Conservation (phyloP, 2,113 vertebrate genomes). For the Paramisgurnus dabryanus region DNA sequence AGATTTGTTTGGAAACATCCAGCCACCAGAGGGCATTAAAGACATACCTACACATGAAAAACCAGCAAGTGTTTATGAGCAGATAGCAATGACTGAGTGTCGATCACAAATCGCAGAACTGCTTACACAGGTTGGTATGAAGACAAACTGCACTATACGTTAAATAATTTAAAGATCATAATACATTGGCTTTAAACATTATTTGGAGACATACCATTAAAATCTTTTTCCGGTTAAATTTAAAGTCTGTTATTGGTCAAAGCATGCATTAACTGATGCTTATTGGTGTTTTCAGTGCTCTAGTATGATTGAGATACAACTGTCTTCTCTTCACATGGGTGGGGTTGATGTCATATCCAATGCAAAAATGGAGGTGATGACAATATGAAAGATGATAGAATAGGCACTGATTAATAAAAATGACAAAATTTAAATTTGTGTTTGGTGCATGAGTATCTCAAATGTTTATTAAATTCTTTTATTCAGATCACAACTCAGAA, state of each 20-base stretch:
- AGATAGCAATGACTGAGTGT: slow-evolving; percentile 4
- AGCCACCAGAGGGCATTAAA: slow-evolving; percentile 13
- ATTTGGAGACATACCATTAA: too few species aligned
- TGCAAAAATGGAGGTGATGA: slow-evolving; percentile 65
- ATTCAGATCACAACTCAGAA: slow-evolving; percentile 74
- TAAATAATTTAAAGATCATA: too few species aligned
- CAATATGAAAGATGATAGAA: background rate
- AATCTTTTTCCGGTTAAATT: too few species aligned
- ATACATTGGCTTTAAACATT: too few species aligned
- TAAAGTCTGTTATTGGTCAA: background rate
- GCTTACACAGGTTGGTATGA: slow-evolving; percentile 57
- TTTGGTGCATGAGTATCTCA: slow-evolving; percentile 44
- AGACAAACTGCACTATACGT: background rate
- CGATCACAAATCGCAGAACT: background rate
- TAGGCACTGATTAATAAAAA: too few species aligned
- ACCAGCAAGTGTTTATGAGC: background rate
- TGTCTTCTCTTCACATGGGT: slow-evolving; percentile 64
- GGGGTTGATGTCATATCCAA: slow-evolving; percentile 52
- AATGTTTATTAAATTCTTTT: slow-evolving; percentile 11
- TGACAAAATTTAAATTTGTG: background rate
- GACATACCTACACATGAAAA: slow-evolving; percentile 5
- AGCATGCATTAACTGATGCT: background rate
- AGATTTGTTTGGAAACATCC: background rate
- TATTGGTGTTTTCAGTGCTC: background rate
- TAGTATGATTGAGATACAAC: slow-evolving; percentile 50